Base-by-base conservation (phyloP, 2,888 invertebrate genomes). In the Pinctada fucata region DNA sequence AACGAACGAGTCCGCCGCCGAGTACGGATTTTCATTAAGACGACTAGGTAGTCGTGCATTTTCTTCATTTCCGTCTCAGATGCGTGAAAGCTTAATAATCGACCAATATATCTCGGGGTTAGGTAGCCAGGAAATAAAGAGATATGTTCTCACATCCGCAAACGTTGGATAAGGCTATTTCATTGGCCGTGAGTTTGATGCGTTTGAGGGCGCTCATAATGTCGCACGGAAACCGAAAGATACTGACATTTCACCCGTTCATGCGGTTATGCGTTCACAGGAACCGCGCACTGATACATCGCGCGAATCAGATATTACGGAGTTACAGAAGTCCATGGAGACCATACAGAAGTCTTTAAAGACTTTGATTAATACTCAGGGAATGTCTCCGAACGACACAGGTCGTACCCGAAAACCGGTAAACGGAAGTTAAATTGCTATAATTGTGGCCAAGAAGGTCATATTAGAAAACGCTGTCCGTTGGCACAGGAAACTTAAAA, bases 141-240 rank as follows among this genome's bases (percentile, higher is more conserved):
- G 47, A 66, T 66, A 67, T 31, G 75, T 75, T 75, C 58, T 75
- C 75, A n/a, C 75, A 75, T 47, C 75, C 75, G n/a, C 51, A 5
- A 45, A 66, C 75, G 8, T 51, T 75, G 58, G 75, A 75, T 66
- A 66, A 52, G 10, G 75, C 75, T 6, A 75, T 75, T 8, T 75
- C 75, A 47, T 51, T 75, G 16, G 67, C 75, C 5, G 47, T 75
- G 75, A 75, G 58, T 75, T 52, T 13, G 72, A 72, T 16, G 58
- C 72, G n/a, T 72, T 64, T 64, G 63, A 72, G 64, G 64, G 72
- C 4, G 49, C 63, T 6, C 72, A 72, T 1, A 63, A 63, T 48
- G 13, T 63, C 16, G 48, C 72, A 10, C 52, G 72, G 64, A 72
- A 72, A 72, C 72, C 72, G 47, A 58, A 63, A 6, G 66, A 66